phyloP scores from a whole-genome alignment of 2,113 vertebrate genomes.

The Leucoraja erinaceus region DNA sequence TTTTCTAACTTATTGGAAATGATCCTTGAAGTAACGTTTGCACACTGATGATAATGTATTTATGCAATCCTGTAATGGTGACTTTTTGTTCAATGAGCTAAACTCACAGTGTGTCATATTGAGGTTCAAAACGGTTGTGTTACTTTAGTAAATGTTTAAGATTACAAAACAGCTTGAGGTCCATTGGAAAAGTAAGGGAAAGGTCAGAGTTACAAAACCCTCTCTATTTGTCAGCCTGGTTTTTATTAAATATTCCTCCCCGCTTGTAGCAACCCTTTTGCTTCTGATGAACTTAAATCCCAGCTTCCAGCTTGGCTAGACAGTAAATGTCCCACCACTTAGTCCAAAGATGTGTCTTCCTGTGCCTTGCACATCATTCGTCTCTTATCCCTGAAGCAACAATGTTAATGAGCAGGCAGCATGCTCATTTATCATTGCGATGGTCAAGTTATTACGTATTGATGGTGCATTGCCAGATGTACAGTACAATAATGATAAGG shows the following conservation, averaged over 20 bases:
- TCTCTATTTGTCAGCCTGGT: neutral
- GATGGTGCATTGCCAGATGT: neutral
- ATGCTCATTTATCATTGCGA: neutral
- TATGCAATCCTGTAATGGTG: neutral
- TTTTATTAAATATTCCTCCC: neutral
- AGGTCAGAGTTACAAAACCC: neutral
- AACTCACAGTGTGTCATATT: neutral
- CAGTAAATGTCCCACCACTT: neutral
- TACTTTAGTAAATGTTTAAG: neutral
- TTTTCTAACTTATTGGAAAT: neutral
- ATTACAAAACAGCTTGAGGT: neutral
- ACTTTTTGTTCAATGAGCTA: neutral
- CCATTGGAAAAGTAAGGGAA: neutral
- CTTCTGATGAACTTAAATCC: too few relatives aligned
- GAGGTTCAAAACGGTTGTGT: neutral
- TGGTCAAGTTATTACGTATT: neutral
- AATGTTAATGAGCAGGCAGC: neutral
- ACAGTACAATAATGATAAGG: neutral
- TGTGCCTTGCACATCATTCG: neutral
- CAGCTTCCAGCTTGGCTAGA: neutral
- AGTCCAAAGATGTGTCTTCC: neutral
- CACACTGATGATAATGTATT: neutral
- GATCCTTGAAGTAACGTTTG: neutral
- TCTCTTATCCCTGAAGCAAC: neutral
- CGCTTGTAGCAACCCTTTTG: neutral